Conservation (phyloP, 37 sponge, comb jelly and placozoan genomes). For the Cliona cf. orientalis region DNA sequence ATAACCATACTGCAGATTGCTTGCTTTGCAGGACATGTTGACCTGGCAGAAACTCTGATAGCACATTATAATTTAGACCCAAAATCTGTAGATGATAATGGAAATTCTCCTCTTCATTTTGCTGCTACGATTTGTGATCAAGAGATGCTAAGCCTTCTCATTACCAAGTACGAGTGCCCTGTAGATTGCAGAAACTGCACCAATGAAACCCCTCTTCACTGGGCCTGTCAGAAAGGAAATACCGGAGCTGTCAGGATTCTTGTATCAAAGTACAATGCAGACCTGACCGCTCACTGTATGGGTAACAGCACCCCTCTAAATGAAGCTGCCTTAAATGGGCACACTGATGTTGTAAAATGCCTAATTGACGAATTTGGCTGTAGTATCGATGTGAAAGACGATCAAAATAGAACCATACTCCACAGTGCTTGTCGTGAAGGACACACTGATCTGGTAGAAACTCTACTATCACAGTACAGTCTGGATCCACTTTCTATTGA, state of each 20-base stretch:
- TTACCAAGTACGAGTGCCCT: slow-evolving; percentile 1
- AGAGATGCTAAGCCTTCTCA: slow-evolving; percentile 12
- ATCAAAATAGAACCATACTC: slow-evolving; percentile 7
- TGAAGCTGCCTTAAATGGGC: slow-evolving; percentile 8
- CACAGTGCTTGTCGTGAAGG: slow-evolving; percentile 25
- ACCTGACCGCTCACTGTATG: too few species aligned
- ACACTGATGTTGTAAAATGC: slow-evolving; percentile 6
- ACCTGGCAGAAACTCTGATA: background rate
- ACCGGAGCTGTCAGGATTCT: background rate
- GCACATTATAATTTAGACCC: background rate
- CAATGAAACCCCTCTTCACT: background rate
- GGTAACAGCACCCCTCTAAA: too few species aligned
- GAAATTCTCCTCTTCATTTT: slow-evolving; percentile 32
- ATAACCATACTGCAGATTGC: slow-evolving; percentile 33
- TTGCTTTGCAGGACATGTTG: slow-evolving; percentile 2
- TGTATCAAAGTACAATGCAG: background rate
- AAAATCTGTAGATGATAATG: background rate
- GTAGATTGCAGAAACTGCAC: background rate
- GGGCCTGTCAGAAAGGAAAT: background rate
- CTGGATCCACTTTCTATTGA: background rate
- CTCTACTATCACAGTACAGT: background rate
- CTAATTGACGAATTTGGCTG: slow-evolving; percentile 11
- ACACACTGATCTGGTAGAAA: background rate
- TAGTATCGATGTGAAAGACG: background rate
- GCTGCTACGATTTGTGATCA: background rate